Evolutionary conservation across 2,888 invertebrate genomes (phyloP).

Genomic region (Xestia sexstrigata): DNA sequence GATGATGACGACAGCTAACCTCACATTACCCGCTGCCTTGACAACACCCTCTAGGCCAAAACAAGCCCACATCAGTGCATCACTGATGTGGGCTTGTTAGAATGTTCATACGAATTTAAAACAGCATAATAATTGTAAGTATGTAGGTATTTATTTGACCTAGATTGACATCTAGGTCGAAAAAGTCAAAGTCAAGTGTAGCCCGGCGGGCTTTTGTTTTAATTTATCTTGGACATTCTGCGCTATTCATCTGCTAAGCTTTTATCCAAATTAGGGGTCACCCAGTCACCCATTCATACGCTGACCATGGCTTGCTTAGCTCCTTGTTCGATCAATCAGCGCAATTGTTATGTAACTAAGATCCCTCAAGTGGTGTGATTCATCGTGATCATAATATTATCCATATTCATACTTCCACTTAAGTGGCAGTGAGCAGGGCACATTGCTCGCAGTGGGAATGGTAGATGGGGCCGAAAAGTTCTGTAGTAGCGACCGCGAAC

Average conservation of each 20-base stretch:
- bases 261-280: constrained; percentile 13
- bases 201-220: constrained; percentile 20
- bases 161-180: not conserved
- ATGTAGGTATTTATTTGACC: not conserved
- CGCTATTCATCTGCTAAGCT: constrained; percentile 6
- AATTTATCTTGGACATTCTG: not conserved
- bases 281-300: not conserved
- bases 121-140: not conserved
- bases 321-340: constrained; percentile 1
- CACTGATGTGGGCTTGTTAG: not conserved
- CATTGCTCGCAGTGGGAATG: too few relatives aligned
- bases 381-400: not conserved
- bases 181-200: constrained; percentile 21
- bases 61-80: not conserved
- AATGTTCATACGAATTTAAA: not conserved
- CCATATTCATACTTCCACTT: too few relatives aligned
- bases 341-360: constrained; percentile 4
- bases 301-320: not conserved
- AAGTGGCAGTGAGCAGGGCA: too few relatives aligned
- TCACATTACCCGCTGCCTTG: not conserved
- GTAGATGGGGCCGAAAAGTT: too few relatives aligned
- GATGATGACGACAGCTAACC: not conserved
- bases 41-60: not conserved
- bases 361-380: not conserved
- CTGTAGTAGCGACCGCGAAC: too few relatives aligned